A percentile compares a stretch with the other conserved stretches of the same genome.
These are phyloP conservation scores for Scarus forsteni DNA, from an alignment of 2,797 vertebrate genomes.

Conservation along the genomic window DNA sequence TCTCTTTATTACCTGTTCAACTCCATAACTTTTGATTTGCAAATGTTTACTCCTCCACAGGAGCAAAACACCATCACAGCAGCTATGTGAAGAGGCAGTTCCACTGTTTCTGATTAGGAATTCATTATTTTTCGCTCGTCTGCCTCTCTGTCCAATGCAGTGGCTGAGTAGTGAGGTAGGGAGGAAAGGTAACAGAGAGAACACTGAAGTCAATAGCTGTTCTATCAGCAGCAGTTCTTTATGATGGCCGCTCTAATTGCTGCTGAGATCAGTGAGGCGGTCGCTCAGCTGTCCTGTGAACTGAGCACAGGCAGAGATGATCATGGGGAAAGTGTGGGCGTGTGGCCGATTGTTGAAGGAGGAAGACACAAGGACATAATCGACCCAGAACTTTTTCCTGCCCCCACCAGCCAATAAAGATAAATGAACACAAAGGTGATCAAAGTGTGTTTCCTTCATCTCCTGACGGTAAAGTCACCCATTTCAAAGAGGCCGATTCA, in stretches of 20 bases:
- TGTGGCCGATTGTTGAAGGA: slow-evolving; percentile 50
- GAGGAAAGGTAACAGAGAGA: slow-evolving; percentile 69
- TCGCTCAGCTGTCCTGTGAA: slow-evolving; percentile 65
- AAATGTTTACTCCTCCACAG: slow-evolving; percentile 72
- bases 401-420: slow-evolving; percentile 81
- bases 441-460: slow-evolving; percentile 69
- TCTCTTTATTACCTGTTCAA: slow-evolving; percentile 64
- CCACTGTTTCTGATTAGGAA: slow-evolving; percentile 73
- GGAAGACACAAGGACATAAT: slow-evolving; percentile 75
- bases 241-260: slow-evolving; percentile 82
- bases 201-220: slow-evolving; percentile 74
- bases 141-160: slow-evolving; percentile 54
- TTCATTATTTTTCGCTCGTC: slow-evolving; percentile 63
- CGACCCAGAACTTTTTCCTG: slow-evolving; percentile 74
- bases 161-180: slow-evolving; percentile 72
- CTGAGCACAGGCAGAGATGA: slow-evolving; percentile 49
- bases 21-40: slow-evolving; percentile 71
- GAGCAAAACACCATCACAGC: slow-evolving; percentile 64
- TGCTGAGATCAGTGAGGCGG: slow-evolving; percentile 82
- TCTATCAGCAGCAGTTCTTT: slow-evolving; percentile 78
- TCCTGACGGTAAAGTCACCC: slow-evolving; percentile 65
- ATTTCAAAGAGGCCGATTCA: slow-evolving; percentile 52
- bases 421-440: slow-evolving; percentile 79
- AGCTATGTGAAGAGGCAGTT: slow-evolving; percentile 45
- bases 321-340: slow-evolving; percentile 52